Percentiles rank a stretch among this genome's conserved stretches.
Conservation (phyloP, 30 jellyfish, hydroid and myxozoan species). For the Mastigias papua region DNA sequence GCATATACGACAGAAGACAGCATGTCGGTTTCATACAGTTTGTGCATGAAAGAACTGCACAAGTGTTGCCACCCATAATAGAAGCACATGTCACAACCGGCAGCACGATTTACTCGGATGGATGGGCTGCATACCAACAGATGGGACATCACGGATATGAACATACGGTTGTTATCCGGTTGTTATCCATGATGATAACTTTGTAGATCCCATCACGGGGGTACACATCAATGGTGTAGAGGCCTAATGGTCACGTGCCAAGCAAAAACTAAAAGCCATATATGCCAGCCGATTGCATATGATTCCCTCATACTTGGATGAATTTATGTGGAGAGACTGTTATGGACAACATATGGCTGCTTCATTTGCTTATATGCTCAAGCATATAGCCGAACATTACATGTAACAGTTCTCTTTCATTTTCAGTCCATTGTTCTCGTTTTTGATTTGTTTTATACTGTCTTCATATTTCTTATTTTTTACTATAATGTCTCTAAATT, state of each 20-base stretch:
- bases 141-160: neutral
- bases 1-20: conserved; percentile 33
- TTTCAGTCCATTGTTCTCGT: no score
- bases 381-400: neutral
- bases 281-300: neutral
- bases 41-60: conserved; percentile 18
- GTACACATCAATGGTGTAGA: conserved; percentile 35
- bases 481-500: no score
- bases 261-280: neutral
- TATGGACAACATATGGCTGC: neutral
- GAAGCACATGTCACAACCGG: conserved; percentile 28
- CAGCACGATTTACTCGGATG: conserved; percentile 37
- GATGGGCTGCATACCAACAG: conserved; percentile 36
- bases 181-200: conserved; percentile 14
- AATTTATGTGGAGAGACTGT: neutral
- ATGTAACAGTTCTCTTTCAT: no score
- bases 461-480: no score
- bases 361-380: neutral
- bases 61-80: conserved; percentile 13
- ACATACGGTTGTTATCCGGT: neutral
- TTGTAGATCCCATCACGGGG: conserved; percentile 58
- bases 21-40: conserved; percentile 19
- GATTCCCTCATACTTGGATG: neutral
- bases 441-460: no score
- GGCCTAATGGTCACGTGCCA: conserved; percentile 17